These are phyloP conservation scores for Bombus waltoni DNA, from an alignment of 1,140 invertebrate genomes.

Conservation along the genomic window DNA sequence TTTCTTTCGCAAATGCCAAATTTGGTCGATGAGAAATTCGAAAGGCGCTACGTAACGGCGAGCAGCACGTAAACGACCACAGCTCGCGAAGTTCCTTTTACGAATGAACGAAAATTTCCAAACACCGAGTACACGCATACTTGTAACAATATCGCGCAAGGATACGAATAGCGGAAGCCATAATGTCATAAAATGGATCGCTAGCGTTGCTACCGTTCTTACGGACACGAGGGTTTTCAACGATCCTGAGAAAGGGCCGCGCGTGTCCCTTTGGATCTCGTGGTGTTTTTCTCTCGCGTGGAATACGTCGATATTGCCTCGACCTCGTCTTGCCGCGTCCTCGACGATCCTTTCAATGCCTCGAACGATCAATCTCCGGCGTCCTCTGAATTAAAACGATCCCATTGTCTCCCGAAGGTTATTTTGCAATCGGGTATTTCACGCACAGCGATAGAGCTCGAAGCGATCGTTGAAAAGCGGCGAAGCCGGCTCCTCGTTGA, in stretches of 20 bases:
- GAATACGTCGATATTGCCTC: conserved; percentile 10
- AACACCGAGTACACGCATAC: too few species aligned
- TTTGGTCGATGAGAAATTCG: conserved; percentile 19
- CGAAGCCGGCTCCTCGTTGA: not conserved
- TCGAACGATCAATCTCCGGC: conserved; percentile 1
- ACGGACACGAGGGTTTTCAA: not conserved
- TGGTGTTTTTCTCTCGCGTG: conserved; percentile 11
- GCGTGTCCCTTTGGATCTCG: conserved; percentile 18
- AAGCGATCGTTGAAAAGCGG: not conserved
- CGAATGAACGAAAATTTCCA: not conserved
- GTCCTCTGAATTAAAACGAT: conserved; percentile 22
- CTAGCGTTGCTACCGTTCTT: not conserved
- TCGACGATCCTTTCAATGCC: not conserved
- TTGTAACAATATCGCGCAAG: too few species aligned
- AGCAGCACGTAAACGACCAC: not conserved
- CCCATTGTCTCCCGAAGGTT: conserved; percentile 17
- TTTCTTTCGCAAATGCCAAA: conserved; percentile 5
- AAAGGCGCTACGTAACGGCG: conserved; percentile 8
- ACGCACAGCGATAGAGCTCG: too few species aligned
- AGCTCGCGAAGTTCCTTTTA: not conserved
- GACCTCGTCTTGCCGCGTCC: conserved; percentile 10
- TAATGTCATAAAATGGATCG: conserved; percentile 3
- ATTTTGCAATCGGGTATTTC: not conserved
- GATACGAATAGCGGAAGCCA: not conserved
- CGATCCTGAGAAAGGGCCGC: conserved; percentile 33